Evolutionary conservation across 2,888 invertebrate species (phyloP).

Genomic region (Ctena decussata): DNA sequence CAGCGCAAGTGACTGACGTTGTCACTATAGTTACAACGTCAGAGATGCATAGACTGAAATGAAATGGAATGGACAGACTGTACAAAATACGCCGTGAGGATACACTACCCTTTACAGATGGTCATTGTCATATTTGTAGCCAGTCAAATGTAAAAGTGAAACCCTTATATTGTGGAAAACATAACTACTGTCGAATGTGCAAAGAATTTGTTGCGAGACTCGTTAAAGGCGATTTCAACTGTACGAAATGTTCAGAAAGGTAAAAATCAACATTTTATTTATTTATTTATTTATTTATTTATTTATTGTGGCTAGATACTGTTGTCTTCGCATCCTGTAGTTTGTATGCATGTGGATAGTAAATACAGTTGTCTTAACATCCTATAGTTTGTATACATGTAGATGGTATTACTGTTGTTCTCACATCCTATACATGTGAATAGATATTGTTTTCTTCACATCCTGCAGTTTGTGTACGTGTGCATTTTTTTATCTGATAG

Average conservation of each 20-base stretch:
- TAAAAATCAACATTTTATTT: too few relatives aligned
- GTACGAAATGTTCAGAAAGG: slow-evolving; percentile 42
- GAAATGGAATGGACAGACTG: background rate
- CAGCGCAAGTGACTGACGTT: background rate
- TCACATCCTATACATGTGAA: too few relatives aligned
- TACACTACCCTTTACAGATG: background rate
- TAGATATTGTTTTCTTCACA: too few relatives aligned
- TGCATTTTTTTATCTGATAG: too few relatives aligned
- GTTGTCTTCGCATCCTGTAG: too few relatives aligned
- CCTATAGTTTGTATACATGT: too few relatives aligned
- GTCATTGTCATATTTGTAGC: slow-evolving; percentile 67
- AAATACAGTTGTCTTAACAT: too few relatives aligned
- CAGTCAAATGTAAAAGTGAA: slow-evolving; percentile 55
- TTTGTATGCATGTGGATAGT: too few relatives aligned
- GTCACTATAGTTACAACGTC: background rate
- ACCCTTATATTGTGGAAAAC: slow-evolving; percentile 59
- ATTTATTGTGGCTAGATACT: too few relatives aligned
- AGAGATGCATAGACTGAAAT: background rate
- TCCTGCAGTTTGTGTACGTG: too few relatives aligned
- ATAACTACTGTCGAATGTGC: slow-evolving; percentile 69
- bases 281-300: too few relatives aligned
- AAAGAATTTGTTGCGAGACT: slow-evolving; percentile 68
- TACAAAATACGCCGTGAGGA: background rate
- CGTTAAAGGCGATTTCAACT: slow-evolving; percentile 59
- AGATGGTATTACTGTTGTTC: too few relatives aligned